Conservation (phyloP, 2,113 vertebrate species). For the Typhlomys cinereus region DNA sequence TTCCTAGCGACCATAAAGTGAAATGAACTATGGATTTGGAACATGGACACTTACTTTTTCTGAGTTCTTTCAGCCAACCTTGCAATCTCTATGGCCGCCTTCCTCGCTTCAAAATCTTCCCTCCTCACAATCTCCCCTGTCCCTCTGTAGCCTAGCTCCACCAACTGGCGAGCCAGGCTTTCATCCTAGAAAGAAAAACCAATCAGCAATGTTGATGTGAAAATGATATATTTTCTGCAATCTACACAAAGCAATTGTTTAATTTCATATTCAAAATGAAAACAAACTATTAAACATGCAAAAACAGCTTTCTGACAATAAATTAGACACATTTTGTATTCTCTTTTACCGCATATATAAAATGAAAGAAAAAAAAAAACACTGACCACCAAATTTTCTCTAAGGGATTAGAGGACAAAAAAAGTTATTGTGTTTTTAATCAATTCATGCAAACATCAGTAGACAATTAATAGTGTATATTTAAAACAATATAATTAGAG, state of each 20-base stretch:
- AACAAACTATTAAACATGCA: neutral
- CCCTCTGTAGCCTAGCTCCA: slow-evolving; percentile 89
- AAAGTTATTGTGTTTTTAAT: slow-evolving; percentile 66
- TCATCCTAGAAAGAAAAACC: slow-evolving; percentile 83
- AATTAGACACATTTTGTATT: slow-evolving; percentile 10
- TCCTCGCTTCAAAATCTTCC: slow-evolving; percentile 89
- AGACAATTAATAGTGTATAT: slow-evolving; percentile 63
- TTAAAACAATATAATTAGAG: slow-evolving; percentile 68
- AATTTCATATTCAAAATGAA: neutral
- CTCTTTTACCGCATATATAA: neutral
- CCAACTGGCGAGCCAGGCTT: slow-evolving; percentile 87
- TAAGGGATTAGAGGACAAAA: slow-evolving; percentile 55
- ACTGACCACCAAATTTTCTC: slow-evolving; percentile 49
- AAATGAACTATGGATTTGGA: neutral
- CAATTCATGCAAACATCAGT: slow-evolving; percentile 55
- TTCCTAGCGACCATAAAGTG: neutral
- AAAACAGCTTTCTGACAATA: slow-evolving; percentile 1
- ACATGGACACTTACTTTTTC: slow-evolving; percentile 84
- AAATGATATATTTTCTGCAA: neutral
- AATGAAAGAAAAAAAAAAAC: neutral
- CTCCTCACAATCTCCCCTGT: slow-evolving; percentile 86
- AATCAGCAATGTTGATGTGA: neutral
- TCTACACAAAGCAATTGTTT: neutral
- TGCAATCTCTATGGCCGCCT: slow-evolving; percentile 85
- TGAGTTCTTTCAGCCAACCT: slow-evolving; percentile 82